Conservation (phyloP, 2,888 invertebrate genomes). For the Macaria notata region DNA sequence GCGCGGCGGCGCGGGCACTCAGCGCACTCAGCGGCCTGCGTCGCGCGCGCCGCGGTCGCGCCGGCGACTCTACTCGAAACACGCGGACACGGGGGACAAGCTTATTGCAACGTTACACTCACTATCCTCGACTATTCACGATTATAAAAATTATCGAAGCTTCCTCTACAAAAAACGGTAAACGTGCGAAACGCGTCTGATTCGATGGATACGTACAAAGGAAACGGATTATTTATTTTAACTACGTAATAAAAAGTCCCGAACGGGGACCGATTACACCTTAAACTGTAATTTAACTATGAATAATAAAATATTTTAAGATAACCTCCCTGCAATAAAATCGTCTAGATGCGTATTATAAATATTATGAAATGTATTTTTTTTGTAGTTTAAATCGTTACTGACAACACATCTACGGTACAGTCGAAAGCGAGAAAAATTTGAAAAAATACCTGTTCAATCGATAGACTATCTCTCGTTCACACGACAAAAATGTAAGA, state of each 20-base stretch:
- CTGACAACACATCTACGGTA: conserved; percentile 82
- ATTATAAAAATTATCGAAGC: conserved; percentile 48
- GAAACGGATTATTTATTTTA: conserved; percentile 53
- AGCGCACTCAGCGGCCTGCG: conserved; percentile 17
- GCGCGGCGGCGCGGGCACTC: conserved; percentile 36
- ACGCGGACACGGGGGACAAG: conserved; percentile 41
- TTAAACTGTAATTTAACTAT: conserved; percentile 77
- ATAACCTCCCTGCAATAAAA: conserved; percentile 79
- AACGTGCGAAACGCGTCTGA: conserved; percentile 50
- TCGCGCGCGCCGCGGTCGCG: conserved; percentile 28
- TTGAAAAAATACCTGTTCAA: conserved; percentile 82
- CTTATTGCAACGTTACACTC: conserved; percentile 48
- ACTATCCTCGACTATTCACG: conserved; percentile 37
- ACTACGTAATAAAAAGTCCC: conserved; percentile 62
- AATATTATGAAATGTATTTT: conserved; percentile 78
- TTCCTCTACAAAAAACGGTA: conserved; percentile 53
- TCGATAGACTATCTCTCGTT: conserved; percentile 79
- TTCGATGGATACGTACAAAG: conserved; percentile 42
- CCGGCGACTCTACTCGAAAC: conserved; percentile 36
- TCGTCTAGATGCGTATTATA: conserved; percentile 75
- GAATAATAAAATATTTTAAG: conserved; percentile 78
- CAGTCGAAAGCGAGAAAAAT: conserved; percentile 81
- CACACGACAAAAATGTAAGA: conserved; percentile 79
- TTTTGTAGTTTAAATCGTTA: conserved; percentile 76
- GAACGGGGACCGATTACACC: conserved; percentile 67